Evolutionary conservation across 2,888 invertebrate genomes (phyloP).

Genomic region (Ormyrus nitidulus): DNA sequence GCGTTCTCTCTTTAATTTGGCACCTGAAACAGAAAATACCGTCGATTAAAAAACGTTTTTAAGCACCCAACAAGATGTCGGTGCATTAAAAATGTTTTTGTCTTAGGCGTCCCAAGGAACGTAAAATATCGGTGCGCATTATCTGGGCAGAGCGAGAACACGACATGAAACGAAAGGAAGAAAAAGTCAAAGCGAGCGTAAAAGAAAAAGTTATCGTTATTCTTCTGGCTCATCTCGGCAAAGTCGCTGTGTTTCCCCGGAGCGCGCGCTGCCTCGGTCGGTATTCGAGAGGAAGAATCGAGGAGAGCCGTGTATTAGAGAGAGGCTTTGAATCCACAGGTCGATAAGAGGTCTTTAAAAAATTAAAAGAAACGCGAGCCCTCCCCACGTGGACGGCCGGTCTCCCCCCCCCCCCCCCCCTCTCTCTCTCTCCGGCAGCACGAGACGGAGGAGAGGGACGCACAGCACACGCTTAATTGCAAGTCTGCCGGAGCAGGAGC

Average conservation of each 20-base stretch:
- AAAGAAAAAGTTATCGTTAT: too few species aligned
- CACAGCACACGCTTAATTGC: background rate
- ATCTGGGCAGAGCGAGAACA: background rate
- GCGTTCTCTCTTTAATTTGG: conserved; percentile 72
- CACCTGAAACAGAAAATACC: conserved; percentile 64
- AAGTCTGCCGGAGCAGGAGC: conserved; percentile 1
- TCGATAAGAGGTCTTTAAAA: conserved; percentile 69
- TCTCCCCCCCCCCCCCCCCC: conserved; percentile 1
- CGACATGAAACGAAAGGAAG: background rate
- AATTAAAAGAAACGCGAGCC: conserved; percentile 67
- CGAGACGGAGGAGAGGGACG: conserved; percentile 5
- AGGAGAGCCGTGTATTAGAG: conserved; percentile 2
- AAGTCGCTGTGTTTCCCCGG: too few species aligned
- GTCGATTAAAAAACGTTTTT: background rate
- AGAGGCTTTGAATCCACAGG: conserved; percentile 69
- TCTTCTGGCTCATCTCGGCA: too few species aligned
- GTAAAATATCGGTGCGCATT: conserved; percentile 1
- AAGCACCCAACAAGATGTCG: too few species aligned
- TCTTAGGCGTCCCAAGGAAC: background rate
- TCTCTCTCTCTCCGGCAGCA: background rate
- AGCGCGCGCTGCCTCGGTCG: background rate
- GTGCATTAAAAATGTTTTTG: background rate
- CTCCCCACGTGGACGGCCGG: conserved; percentile 65
- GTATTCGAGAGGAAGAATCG: background rate
- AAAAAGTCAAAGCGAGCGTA: background rate